Evolutionary conservation across 2,113 vertebrate genomes (phyloP), one percentile per base, ranked within the genome.

Genomic region (Rhipidura dahli): DNA sequence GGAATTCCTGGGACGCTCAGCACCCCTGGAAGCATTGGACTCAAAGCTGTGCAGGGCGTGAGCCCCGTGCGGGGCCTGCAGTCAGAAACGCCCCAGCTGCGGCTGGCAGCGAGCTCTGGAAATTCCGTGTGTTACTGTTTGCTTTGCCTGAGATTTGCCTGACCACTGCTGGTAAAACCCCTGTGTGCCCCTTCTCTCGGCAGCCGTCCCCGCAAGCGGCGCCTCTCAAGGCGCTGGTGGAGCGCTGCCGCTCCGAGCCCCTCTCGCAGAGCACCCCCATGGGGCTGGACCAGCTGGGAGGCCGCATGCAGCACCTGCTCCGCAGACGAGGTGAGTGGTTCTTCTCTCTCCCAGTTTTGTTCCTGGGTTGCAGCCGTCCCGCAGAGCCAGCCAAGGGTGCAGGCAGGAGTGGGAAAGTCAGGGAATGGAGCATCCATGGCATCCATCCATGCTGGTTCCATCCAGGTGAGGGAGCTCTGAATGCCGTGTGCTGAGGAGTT

Each of bases 221-320:
- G 37, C 97, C 98, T 10, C 97, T 98, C 88, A 98, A 98, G 97
- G 97, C 83, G 14, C 97, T 99, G 8, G 97, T 99, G 85, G 98
- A 99, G 97, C 98, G 98, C 82, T 99, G 98, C 76, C 97, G 98
- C 40, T 99, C 98, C 1, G 96, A 99, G 40, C 98, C 98, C 5
- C 97, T 99, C 13, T 98, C 98, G 53, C 98, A 98, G 96, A 98
- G 97, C 94, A 98, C 98, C 8, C 98, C 98, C 0, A 96, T 98
- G 68, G 98, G 98, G 45, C 85, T 98, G 83, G 98, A 98, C 90
- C 97, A 98, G 78, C 14, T 98, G 22, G 97, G 97, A 44, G 96
- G 98, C 92, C 98, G 97, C 40, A 97, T 97, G 70, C 97, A 97
- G 70, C 94, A 98, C 42, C 95, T 98, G 54, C 94, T 98, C 70